phyloP scores from a whole-genome alignment of 2,888 invertebrate genomes.

The Hyposoter didymator region DNA sequence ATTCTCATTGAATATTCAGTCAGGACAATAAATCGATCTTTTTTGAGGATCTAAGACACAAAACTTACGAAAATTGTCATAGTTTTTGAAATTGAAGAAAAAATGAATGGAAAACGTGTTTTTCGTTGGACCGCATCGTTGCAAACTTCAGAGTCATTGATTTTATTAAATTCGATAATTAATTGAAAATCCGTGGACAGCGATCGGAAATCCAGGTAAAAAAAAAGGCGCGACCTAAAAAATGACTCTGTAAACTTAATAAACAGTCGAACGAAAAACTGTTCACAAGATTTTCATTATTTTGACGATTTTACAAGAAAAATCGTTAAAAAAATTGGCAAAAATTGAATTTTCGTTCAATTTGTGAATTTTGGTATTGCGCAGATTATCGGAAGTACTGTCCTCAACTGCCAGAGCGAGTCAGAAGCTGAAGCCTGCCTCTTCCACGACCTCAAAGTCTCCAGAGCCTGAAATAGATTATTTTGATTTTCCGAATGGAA shows the following conservation, averaged over 20 bases:
- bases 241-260: not conserved
- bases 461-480: constrained; percentile 82
- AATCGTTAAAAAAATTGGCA: not conserved
- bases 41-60: too few relatives aligned
- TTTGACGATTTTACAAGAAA: not conserved
- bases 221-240: too few relatives aligned
- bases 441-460: constrained; percentile 74
- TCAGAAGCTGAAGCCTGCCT: constrained; percentile 72
- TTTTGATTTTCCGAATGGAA: constrained; percentile 76
- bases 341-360: not conserved
- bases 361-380: constrained; percentile 24
- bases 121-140: too few relatives aligned
- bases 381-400: constrained; percentile 78
- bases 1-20: too few relatives aligned
- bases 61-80: too few relatives aligned
- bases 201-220: too few relatives aligned
- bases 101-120: too few relatives aligned
- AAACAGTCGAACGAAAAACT: not conserved
- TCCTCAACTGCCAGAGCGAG: constrained; percentile 77
- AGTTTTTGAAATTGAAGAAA: too few relatives aligned
- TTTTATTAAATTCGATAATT: not conserved
- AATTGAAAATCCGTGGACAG: not conserved
- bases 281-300: not conserved
- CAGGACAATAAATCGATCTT: too few relatives aligned
- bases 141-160: too few relatives aligned